phyloP scores from a whole-genome alignment of 1,140 invertebrate genomes.

The Leptinotarsa undecemlineata region DNA sequence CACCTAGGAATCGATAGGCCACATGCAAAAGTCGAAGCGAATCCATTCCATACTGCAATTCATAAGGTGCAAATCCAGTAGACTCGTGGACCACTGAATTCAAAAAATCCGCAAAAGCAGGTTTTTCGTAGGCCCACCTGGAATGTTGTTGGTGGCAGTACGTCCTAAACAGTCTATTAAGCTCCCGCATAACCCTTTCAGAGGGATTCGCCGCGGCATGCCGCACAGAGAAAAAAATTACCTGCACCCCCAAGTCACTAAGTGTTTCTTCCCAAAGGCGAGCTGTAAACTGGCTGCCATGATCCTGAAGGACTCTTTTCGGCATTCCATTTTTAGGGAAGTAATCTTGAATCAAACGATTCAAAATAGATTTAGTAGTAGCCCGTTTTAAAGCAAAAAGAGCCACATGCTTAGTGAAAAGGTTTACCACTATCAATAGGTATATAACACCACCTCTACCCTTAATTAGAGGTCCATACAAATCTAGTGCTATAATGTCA shows the following conservation, averaged over 20 bases:
- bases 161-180: no score
- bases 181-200: no score
- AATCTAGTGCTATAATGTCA: no score
- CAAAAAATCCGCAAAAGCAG: background rate
- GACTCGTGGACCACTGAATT: background rate
- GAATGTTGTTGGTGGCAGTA: no score
- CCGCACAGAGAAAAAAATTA: background rate
- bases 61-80: constrained; percentile 28
- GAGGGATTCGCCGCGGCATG: background rate
- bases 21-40: background rate
- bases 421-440: background rate
- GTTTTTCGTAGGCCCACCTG: no score
- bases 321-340: background rate
- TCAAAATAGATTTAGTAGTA: background rate
- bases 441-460: background rate
- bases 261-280: background rate
- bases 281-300: background rate
- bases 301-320: background rate
- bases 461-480: no score
- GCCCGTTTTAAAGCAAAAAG: background rate
- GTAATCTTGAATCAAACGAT: background rate
- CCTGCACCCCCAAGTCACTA: background rate
- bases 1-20: background rate
- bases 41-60: constrained; percentile 7
- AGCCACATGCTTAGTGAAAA: background rate